Conservation (phyloP, 2,888 invertebrate genomes). For the Pandemis corylana region DNA sequence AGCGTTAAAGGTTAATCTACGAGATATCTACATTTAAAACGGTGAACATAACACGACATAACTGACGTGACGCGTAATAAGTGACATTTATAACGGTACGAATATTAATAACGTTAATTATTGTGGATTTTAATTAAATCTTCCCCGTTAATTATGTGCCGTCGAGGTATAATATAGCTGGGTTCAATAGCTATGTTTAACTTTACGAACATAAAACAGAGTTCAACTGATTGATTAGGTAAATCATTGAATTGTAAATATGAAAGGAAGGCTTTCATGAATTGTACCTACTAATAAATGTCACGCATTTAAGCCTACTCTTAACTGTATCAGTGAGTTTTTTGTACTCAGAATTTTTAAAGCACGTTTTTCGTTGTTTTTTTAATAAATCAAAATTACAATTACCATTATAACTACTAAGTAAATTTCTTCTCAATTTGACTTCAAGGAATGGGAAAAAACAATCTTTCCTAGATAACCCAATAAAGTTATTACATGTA, state of each 20-base stretch:
- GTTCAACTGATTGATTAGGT: neutral
- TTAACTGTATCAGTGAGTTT: too few species aligned
- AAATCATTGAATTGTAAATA: neutral
- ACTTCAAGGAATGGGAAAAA: too few species aligned
- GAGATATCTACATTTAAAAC: neutral
- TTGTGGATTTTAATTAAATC: conserved; percentile 2
- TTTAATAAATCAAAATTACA: too few species aligned
- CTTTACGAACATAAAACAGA: neutral
- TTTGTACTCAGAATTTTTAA: too few species aligned
- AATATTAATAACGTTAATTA: neutral
- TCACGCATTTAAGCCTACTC: too few species aligned
- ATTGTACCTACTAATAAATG: too few species aligned
- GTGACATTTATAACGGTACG: neutral
- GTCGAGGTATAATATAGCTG: neutral
- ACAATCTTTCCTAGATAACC: too few species aligned
- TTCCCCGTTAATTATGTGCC: neutral
- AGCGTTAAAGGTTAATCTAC: too few species aligned
- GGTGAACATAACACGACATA: neutral
- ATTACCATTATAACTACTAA: too few species aligned
- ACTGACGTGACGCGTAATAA: neutral
- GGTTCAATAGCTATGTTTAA: neutral
- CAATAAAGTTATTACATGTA: too few species aligned
- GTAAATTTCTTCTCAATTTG: too few species aligned
- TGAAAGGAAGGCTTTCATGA: neutral
- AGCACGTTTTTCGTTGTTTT: too few species aligned